phyloP scores from a whole-genome alignment of 2,888 invertebrate genomes.

The Euzetes globulus region DNA sequence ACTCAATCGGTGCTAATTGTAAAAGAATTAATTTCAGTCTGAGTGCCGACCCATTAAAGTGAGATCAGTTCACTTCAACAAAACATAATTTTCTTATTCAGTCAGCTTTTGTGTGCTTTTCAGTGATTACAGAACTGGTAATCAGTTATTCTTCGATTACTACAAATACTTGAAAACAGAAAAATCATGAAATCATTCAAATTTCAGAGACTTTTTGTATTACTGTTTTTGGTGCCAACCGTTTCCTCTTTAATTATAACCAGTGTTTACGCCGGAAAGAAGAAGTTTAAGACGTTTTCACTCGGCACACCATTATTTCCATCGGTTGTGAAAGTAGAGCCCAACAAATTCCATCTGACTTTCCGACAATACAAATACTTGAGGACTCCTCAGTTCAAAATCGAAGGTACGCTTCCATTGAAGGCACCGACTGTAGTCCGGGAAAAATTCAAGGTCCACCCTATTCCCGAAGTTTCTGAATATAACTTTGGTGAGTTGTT shows the following conservation, averaged over 20 bases:
- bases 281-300: conserved; percentile 37
- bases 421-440: conserved; percentile 31
- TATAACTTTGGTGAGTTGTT: not conserved
- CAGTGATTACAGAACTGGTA: not conserved
- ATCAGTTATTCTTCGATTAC: not conserved
- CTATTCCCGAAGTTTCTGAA: not conserved
- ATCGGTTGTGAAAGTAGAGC: conserved; percentile 34
- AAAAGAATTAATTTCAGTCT: not conserved
- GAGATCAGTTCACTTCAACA: not conserved
- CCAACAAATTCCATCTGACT: conserved; percentile 27
- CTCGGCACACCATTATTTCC: conserved; percentile 34
- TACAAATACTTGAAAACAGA: not conserved
- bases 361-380: conserved; percentile 29
- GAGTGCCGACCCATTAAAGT: conserved; percentile 13
- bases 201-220: not conserved
- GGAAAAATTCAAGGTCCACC: not conserved
- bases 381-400: conserved; percentile 34
- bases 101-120: not conserved
- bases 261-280: conserved; percentile 36
- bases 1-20: conserved; percentile 20
- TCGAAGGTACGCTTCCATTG: conserved; percentile 36
- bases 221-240: not conserved
- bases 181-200: conserved; percentile 13
- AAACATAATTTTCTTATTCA: not conserved
- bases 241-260: conserved; percentile 35